phyloP scores from a whole-genome alignment of 35 echinoderm and acorn worm genomes.

The Heliocidaris erythrogramma region DNA sequence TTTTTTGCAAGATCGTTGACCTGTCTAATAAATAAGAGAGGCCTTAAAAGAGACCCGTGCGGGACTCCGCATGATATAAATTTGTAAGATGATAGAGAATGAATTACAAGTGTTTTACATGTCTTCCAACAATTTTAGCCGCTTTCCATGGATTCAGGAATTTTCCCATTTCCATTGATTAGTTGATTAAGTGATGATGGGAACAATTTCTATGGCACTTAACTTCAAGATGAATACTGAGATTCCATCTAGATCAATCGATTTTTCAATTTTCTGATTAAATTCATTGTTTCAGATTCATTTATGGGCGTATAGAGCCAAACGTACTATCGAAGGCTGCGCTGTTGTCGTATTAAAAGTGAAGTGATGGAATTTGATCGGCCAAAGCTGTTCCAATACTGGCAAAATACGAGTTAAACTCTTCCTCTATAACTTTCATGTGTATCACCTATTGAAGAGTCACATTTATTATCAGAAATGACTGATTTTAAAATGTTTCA shows the following conservation, averaged over 20 bases:
- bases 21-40: too few species aligned
- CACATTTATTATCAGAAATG: background rate
- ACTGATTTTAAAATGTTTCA: background rate
- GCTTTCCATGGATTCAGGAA: too few species aligned
- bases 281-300: background rate
- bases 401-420: background rate
- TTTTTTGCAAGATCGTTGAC: too few species aligned
- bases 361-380: background rate
- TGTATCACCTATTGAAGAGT: background rate
- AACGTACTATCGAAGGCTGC: background rate
- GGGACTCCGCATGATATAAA: too few species aligned
- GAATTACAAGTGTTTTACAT: too few species aligned
- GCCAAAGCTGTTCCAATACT: background rate
- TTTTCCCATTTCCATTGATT: too few species aligned
- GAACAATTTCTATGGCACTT: too few species aligned
- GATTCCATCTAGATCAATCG: constrained; percentile 9
- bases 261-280: constrained; percentile 1
- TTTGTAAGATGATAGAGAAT: too few species aligned
- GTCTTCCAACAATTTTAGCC: too few species aligned
- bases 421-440: background rate
- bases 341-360: background rate
- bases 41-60: too few species aligned
- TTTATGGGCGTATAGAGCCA: background rate
- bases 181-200: too few species aligned
- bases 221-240: background rate